Evolutionary conservation across 2,113 vertebrate genomes (phyloP).

Genomic region (Callipepla squamata): DNA sequence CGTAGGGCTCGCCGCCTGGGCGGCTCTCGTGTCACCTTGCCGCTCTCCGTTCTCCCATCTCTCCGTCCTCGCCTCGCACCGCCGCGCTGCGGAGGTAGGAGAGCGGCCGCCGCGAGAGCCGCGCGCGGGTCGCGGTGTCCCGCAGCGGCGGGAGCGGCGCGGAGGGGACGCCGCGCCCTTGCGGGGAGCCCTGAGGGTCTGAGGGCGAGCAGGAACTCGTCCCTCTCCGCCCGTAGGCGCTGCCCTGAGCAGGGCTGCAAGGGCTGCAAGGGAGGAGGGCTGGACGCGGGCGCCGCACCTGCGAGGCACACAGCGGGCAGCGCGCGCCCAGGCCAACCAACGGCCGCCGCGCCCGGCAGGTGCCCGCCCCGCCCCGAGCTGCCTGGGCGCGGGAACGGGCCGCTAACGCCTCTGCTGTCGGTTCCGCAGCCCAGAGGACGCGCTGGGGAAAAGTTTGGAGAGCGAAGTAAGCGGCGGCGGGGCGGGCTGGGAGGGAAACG

Average conservation of each 20-base stretch:
- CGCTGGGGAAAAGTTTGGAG: background rate
- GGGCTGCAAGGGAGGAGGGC: no score
- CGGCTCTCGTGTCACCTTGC: background rate
- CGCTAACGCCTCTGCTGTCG: no score
- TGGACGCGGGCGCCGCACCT: no score
- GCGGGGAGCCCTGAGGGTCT: background rate
- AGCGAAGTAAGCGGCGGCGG: background rate
- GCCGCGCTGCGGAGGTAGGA: background rate
- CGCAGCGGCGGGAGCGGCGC: background rate
- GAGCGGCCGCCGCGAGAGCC: no score
- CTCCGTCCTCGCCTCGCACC: background rate
- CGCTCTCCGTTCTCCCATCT: background rate
- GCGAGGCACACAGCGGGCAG: background rate
- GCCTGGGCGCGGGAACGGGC: no score
- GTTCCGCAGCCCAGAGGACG: background rate
- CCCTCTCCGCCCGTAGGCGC: background rate
- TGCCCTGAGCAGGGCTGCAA: background rate
- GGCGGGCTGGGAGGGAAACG: background rate
- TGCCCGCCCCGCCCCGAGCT: background rate
- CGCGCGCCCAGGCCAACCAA: background rate
- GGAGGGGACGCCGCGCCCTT: constrained; percentile 4
- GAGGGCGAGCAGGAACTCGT: background rate
- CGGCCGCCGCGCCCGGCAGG: background rate
- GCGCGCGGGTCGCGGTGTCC: background rate
- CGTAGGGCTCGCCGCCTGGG: background rate